Conservation (phyloP, 1,140 invertebrate genomes). For the Drosophila nigrodunni region DNA sequence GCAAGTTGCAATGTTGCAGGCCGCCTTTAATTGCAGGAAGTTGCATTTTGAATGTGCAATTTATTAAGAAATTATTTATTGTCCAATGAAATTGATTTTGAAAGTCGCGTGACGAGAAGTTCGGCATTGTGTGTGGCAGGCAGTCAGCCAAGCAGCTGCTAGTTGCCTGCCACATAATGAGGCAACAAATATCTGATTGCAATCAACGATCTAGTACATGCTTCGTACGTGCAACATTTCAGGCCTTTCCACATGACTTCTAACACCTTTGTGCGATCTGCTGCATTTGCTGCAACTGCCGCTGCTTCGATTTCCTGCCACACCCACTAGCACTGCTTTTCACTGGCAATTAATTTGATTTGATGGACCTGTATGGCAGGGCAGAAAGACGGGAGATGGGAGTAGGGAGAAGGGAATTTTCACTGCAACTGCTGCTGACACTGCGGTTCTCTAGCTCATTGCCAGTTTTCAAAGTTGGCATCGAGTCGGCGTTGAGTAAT, state of each 20-base stretch:
- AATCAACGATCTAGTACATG: conserved; percentile 13
- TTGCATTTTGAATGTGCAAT: conserved; percentile 76
- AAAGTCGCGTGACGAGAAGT: conserved; percentile 71
- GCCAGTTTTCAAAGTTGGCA: conserved; percentile 69
- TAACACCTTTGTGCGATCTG: conserved; percentile 61
- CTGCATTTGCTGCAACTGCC: conserved; percentile 32
- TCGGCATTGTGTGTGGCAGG: conserved; percentile 65
- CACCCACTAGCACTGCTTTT: conserved; percentile 47
- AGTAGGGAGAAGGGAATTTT: neutral
- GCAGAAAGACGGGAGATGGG: conserved; percentile 6
- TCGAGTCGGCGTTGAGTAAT: conserved; percentile 72
- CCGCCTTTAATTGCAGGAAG: conserved; percentile 76
- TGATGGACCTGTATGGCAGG: conserved; percentile 29
- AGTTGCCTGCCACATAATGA: conserved; percentile 51
- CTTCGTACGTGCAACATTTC: conserved; percentile 29
- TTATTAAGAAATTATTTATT: conserved; percentile 82
- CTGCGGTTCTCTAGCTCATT: conserved; percentile 79
- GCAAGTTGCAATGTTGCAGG: conserved; percentile 17
- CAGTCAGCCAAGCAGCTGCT: conserved; percentile 3
- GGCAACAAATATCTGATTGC: conserved; percentile 26
- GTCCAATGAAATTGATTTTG: conserved; percentile 72
- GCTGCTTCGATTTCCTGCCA: conserved; percentile 72
- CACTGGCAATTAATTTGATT: conserved; percentile 73
- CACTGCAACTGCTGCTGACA: conserved; percentile 3
- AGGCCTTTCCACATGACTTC: conserved; percentile 58